Base-by-base conservation (phyloP, 2,797 vertebrate genomes). In the Pelobates cultripes region DNA sequence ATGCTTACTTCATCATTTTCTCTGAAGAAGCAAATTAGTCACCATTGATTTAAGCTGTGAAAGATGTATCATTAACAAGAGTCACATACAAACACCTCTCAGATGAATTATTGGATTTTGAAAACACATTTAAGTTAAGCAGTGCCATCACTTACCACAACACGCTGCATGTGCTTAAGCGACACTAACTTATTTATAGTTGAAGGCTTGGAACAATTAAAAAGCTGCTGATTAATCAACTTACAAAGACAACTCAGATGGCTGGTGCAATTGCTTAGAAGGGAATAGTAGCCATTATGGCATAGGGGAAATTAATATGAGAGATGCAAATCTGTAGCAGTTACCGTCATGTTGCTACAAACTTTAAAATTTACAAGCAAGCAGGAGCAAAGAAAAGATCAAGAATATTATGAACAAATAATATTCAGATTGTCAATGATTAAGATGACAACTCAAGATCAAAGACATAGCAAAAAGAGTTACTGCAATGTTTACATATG, bases 41-140 rank as follows among this genome's bases (percentile, higher is more conserved):
- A 91, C 91, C 93, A 95, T 93, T 94, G 93, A 95, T 92, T 92
- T 92, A 89, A 89, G 88, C 88, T 89, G 92, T 91, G 92, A 92
- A 92, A 93, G 93, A 90, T 90, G 92, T 91, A 90, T 91, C 89
- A 94, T 93, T 94, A 94, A 94, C 91, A 91, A 91, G 89, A 88
- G 86, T 87, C 90, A 91, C 92, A 90, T 91, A 91, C 90, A 91
- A 88, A 93, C 92, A 91, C 87, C 90, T 92, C 82, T 81, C 88
- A 91, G 89, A 94, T 93, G 92, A 94, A 94, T 93, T 93, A 95
- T 93, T 91, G 93, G 93, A 91, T 91, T 93, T 92, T 91, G 90
- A 91, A 91, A 91, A 91, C 87, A 88, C 91, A 94, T 95, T 94
- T 94, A 95, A 94, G 90, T 92, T 91, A 91, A 92, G 91, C 4